phyloP scores from a whole-genome alignment of 2,113 vertebrate species.

The Phainopepla nitens region DNA sequence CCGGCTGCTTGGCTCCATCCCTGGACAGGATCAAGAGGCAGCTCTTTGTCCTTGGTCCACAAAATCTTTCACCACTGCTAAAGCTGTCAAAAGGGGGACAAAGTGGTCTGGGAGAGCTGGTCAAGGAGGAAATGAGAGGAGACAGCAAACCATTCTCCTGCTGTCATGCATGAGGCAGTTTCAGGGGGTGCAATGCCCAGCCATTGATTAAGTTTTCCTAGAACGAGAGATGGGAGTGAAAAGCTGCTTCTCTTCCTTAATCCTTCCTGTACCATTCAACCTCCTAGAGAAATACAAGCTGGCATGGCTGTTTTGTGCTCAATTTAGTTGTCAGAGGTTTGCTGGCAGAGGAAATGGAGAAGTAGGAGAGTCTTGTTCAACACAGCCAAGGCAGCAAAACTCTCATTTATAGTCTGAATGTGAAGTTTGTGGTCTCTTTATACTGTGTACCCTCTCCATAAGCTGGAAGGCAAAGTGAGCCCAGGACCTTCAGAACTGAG shows the following conservation, averaged over 20 bases:
- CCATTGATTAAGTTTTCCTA: not conserved
- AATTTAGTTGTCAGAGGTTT: not conserved
- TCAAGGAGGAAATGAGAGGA: conserved; percentile 30
- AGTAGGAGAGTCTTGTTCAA: not conserved
- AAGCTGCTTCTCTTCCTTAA: conserved; percentile 33
- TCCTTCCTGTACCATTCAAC: conserved; percentile 10
- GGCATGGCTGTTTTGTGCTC: not conserved
- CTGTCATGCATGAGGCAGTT: not conserved
- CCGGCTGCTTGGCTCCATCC: not conserved
- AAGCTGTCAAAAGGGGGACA: not conserved
- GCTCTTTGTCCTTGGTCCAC: not conserved
- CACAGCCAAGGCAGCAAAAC: not conserved
- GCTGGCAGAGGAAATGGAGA: conserved; percentile 21
- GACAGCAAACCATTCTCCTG: not conserved
- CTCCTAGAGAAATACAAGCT: not conserved
- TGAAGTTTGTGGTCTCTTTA: not conserved
- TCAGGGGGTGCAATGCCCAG: not conserved
- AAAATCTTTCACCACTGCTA: not conserved
- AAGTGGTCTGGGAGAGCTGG: not conserved
- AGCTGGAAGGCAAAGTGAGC: not conserved
- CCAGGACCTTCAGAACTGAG: not conserved
- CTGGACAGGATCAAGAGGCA: not conserved
- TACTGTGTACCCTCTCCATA: not conserved
- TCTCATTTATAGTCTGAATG: not conserved
- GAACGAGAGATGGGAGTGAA: conserved; percentile 16